A percentile compares a stretch with the other conserved stretches of the same genome.
These are phyloP conservation scores for Rhinatrema bivittatum DNA, from an alignment of 2,797 vertebrate genomes.

Conservation along the genomic window DNA sequence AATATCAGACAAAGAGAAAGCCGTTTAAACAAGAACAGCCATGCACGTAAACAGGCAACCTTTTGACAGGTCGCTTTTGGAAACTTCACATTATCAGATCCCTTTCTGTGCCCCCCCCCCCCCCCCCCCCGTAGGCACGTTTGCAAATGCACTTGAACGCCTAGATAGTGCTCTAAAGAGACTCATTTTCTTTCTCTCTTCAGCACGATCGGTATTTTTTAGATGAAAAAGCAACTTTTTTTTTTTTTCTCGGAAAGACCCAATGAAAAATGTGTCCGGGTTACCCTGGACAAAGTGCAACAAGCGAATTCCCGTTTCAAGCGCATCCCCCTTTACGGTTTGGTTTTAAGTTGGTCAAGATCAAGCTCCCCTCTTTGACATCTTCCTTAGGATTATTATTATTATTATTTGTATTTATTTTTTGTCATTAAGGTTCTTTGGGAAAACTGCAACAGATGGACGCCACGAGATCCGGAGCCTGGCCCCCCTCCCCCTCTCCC, in stretches of 20 bases:
- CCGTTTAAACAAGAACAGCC: slow-evolving; percentile 61
- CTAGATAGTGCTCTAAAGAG: not conserved
- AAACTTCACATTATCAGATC: not conserved
- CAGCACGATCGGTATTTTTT: not conserved
- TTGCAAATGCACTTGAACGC: not conserved
- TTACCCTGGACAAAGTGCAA: not conserved
- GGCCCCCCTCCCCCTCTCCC: too few species aligned
- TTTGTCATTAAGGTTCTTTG: slow-evolving; percentile 42
- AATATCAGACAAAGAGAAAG: too few species aligned
- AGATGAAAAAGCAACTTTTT: slow-evolving; percentile 35
- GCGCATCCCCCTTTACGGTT: slow-evolving; percentile 1
- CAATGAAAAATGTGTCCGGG: too few species aligned
- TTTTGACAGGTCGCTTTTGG: not conserved
- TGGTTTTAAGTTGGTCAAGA: slow-evolving; percentile 24
- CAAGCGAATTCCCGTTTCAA: not conserved
- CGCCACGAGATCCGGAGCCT: slow-evolving; percentile 34
- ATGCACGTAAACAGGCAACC: slow-evolving; percentile 35
- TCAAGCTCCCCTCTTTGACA: slow-evolving; percentile 6
- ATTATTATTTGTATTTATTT: too few species aligned
- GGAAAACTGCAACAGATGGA: slow-evolving; percentile 58
- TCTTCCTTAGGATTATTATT: too few species aligned
- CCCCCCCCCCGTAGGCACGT: not conserved
- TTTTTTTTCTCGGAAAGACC: too few species aligned
- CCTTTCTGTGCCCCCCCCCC: not conserved
- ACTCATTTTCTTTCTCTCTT: not conserved